These are phyloP conservation scores for Centruroides vittatus DNA, from an alignment of 1,140 invertebrate genomes.

Conservation along the genomic window DNA sequence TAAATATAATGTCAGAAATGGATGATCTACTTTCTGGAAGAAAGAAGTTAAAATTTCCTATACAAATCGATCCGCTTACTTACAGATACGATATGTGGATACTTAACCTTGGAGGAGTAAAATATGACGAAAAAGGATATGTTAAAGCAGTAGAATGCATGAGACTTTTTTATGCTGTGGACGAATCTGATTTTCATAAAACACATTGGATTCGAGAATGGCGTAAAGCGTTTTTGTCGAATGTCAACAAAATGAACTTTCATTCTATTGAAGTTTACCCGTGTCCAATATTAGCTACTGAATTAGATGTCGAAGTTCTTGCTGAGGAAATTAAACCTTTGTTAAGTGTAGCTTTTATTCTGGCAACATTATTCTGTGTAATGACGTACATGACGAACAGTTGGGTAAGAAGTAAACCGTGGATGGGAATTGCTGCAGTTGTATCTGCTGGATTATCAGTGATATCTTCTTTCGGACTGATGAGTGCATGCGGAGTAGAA, in stretches of 20 bases:
- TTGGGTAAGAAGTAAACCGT: conserved; percentile 75
- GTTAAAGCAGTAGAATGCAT: conserved; percentile 61
- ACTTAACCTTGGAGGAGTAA: conserved; percentile 66
- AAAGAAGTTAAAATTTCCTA: conserved; percentile 63
- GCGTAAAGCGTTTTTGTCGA: conserved; percentile 66
- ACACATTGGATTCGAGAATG: conserved; percentile 56
- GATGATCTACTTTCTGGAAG: conserved; percentile 57
- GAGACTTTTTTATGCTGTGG: conserved; percentile 69
- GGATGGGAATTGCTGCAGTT: conserved; percentile 79
- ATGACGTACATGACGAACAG: conserved; percentile 57
- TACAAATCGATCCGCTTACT: conserved; percentile 67
- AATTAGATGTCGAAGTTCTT: conserved; percentile 75
- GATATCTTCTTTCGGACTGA: conserved; percentile 70
- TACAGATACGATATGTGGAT: conserved; percentile 69
- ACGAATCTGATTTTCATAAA: conserved; percentile 56
- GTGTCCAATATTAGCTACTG: conserved; percentile 69
- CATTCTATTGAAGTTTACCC: conserved; percentile 63
- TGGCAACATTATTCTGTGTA: conserved; percentile 47
- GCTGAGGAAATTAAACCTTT: conserved; percentile 72
- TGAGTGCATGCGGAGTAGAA: conserved; percentile 72
- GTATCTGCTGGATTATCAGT: conserved; percentile 78
- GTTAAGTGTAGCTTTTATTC: conserved; percentile 65
- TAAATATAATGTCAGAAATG: conserved; percentile 62
- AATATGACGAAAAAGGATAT: conserved; percentile 50
- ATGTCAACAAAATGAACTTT: conserved; percentile 57